Base-by-base conservation (phyloP, 2,888 invertebrate genomes). In the Polymixis lichenea region DNA sequence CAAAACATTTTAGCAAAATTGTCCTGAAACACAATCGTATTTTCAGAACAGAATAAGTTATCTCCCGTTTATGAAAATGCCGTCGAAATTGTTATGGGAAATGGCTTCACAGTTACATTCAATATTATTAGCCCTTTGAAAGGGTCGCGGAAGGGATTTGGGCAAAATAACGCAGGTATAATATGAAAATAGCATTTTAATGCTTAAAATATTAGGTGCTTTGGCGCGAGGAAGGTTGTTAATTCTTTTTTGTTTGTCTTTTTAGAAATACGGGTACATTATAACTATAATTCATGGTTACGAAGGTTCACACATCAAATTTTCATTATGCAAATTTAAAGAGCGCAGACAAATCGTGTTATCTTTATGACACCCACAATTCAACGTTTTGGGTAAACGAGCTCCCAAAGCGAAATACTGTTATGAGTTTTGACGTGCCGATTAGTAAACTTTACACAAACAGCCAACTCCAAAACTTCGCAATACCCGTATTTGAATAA, bases 331-430 rank as follows among this genome's bases (percentile, higher is more conserved):
- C 38, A 85, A 78, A 86, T 85, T 83, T 85, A 85, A 88, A 82
- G 73, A 85, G 73, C 71, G 75, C 78, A 80, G 81, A 86, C 84
- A 88, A 90, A 90, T 91, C 84, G 87, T 71, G 82, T 88, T 90
- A 90, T 89, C 89, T 88, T 79, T 78, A 77, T 84, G 83, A 85
- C 86, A 83, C 80, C 76, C 73, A 79, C 86, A 81, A 86, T 86
- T 88, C 82, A 84, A 81, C 77, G 78, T 86, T 83, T 80, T 77
- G 75, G 86, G 71, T 81, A 73, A 79, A 55, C 80, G 81, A 78
- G 84, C 83, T 73, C 67, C 69, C 60, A 66, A 72, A 76, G 77
- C 77, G 84, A 77, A 83, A 82, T 78, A 84, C 81, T 79, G 85
- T 80, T 80, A 80, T 69, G 77, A 81, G 78, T 77, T 86, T 76